Conservation (phyloP, 2,888 invertebrate genomes). For the Eustalomyia histrio region DNA sequence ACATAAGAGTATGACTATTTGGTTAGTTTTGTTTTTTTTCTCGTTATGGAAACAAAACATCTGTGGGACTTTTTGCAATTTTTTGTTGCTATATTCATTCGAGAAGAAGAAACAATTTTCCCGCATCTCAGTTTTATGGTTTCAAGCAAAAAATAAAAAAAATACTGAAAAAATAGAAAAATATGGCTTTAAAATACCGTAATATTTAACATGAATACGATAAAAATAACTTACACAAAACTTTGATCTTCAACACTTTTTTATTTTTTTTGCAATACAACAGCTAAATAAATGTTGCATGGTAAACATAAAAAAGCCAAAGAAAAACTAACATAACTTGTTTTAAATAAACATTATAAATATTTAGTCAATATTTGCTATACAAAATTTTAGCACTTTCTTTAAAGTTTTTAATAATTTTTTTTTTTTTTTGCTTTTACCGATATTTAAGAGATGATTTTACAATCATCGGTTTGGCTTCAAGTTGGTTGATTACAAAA, state of each 20-base stretch:
- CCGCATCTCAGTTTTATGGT: conserved; percentile 39
- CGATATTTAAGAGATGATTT: too few species aligned
- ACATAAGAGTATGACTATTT: background rate
- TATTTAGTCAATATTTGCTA: conserved; percentile 40
- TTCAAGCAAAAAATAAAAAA: conserved; percentile 26
- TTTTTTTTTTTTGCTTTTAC: too few species aligned
- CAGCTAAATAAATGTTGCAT: conserved; percentile 13
- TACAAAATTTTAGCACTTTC: conserved; percentile 55
- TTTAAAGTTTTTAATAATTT: conserved; percentile 11
- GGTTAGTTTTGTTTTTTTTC: conserved; percentile 20
- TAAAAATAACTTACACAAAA: conserved; percentile 14
- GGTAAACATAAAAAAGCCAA: background rate
- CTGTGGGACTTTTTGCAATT: conserved; percentile 38
- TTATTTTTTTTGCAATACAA: background rate
- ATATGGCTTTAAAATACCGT: conserved; percentile 42
- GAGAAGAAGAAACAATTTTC: conserved; percentile 27
- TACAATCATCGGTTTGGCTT: too few species aligned
- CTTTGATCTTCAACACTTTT: conserved; percentile 44
- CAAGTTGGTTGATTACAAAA: too few species aligned
- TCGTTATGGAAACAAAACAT: conserved; percentile 43
- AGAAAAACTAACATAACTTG: conserved; percentile 32
- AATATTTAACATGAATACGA: conserved; percentile 27
- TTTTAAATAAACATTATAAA: conserved; percentile 39
- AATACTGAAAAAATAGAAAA: conserved; percentile 15
- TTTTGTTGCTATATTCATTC: background rate